Evolutionary conservation across 2,113 vertebrate species (phyloP), one percentile per base, ranked within the genome.

Genomic region (Peromyscus polionotus): DNA sequence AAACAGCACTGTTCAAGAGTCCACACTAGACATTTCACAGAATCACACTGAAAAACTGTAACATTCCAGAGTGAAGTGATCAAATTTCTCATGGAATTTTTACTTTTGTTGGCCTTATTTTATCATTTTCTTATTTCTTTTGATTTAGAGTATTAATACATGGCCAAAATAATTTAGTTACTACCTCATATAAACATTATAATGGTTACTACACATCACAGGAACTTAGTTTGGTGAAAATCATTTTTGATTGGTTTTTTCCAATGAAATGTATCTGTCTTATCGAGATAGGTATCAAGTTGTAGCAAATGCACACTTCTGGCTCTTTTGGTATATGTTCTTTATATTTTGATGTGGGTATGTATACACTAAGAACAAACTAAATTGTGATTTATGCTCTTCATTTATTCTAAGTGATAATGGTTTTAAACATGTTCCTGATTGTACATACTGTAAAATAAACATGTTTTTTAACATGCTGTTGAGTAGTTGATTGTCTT

Each of bases 401-500:
- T 98, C 97, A n/a, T 98, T 98, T 97, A 98, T 98, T 98, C 98
- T 99, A 98, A 98, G 98, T 98, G 97, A 97, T 98, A 97, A 98
- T 99, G 96, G 97, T 98, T 99, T 99, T 98, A 98, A 98, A 98
- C 98, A 98, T 98, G 98, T 98, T 98, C 94, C 96, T 98, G 97
- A 97, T 96, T 99, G 99, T 99, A 99, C 96, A 99, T 99, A 99
- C 93, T 99, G 99, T 99, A 99, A 99, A 99, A 99, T 99, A 99
- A 99, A 99, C 94, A 98, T 90, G 91, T 99, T 99, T 99, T 99
- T 98, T 98, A 99, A 99, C 98, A 98, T 98, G 92, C 97, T 98
- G 98, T 98, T 98, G 98, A 98, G 98, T 91, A 97, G 96, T 98
- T 98, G 97, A 97, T 98, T 97, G 95, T 97, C 96, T 96, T 89